Evolutionary conservation across 2,888 invertebrate species (phyloP).

Genomic region (Cryptophagus acutangulus): DNA sequence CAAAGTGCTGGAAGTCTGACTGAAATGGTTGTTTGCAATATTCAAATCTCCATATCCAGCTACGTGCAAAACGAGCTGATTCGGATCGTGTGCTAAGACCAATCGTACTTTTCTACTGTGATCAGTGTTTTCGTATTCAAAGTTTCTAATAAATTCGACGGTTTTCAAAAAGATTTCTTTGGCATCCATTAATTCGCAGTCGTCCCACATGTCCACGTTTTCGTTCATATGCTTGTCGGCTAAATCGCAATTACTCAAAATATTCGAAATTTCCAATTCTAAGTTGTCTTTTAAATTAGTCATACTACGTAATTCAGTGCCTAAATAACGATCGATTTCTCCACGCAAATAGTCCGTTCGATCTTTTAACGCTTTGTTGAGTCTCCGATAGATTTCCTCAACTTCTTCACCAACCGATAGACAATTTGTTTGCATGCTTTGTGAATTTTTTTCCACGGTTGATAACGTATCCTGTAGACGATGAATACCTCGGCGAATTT

Average conservation of each 20-base stretch:
- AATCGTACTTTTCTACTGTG: constrained; percentile 81
- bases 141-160: constrained; percentile 90
- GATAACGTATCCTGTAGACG: constrained; percentile 81
- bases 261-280: constrained; percentile 91
- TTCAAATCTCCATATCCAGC: constrained; percentile 87
- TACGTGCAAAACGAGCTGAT: constrained; percentile 82
- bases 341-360: constrained; percentile 79
- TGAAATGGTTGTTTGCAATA: constrained; percentile 54
- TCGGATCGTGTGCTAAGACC: constrained; percentile 86
- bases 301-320: constrained; percentile 80
- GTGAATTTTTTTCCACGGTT: constrained; percentile 82
- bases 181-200: constrained; percentile 87
- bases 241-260: constrained; percentile 93
- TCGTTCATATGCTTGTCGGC: constrained; percentile 92
- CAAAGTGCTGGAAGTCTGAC: constrained; percentile 48
- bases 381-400: constrained; percentile 83
- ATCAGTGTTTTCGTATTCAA: constrained; percentile 89
- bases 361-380: constrained; percentile 85
- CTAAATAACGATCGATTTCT: constrained; percentile 89
- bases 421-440: constrained; percentile 84
- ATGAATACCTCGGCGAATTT: constrained; percentile 79
- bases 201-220: constrained; percentile 80
- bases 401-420: constrained; percentile 89
- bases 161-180: constrained; percentile 96
- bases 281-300: constrained; percentile 87